Conservation (phyloP, 2,797 vertebrate species). For the Linurgus olivaceus region DNA sequence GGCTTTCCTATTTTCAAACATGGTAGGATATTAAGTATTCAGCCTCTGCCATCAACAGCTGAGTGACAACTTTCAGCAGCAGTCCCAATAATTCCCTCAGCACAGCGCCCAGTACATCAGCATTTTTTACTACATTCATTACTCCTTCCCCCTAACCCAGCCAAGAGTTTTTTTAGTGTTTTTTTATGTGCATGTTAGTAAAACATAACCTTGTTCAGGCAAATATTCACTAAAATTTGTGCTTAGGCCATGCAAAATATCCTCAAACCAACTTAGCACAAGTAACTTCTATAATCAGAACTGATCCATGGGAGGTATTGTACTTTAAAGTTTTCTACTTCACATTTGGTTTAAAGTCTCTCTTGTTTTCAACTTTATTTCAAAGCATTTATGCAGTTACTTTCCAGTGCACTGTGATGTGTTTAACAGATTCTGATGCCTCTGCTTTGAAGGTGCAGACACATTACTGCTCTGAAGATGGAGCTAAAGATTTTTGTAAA, state of each 20-base stretch:
- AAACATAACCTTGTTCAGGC: background rate
- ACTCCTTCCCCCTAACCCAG: background rate
- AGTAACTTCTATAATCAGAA: background rate
- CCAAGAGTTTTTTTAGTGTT: background rate
- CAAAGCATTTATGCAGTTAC: background rate
- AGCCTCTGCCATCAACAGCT: background rate
- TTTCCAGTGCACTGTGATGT: background rate
- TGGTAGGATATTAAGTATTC: background rate
- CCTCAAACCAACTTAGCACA: background rate
- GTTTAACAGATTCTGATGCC: background rate
- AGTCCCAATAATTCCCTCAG: background rate
- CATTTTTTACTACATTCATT: background rate
- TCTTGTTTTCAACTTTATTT: background rate
- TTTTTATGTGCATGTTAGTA: background rate
- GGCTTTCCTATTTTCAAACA: background rate
- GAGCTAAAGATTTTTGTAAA: constrained; percentile 73
- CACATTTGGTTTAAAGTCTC: background rate
- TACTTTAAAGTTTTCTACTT: background rate
- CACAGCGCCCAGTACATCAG: background rate
- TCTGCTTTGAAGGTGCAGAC: constrained; percentile 32
- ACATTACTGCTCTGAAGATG: constrained; percentile 69
- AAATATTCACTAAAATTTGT: background rate
- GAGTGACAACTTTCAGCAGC: background rate
- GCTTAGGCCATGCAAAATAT: background rate
- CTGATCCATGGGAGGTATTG: background rate